phyloP scores from a whole-genome alignment of 1,140 invertebrate genomes.

The Dreissena rostriformis region DNA sequence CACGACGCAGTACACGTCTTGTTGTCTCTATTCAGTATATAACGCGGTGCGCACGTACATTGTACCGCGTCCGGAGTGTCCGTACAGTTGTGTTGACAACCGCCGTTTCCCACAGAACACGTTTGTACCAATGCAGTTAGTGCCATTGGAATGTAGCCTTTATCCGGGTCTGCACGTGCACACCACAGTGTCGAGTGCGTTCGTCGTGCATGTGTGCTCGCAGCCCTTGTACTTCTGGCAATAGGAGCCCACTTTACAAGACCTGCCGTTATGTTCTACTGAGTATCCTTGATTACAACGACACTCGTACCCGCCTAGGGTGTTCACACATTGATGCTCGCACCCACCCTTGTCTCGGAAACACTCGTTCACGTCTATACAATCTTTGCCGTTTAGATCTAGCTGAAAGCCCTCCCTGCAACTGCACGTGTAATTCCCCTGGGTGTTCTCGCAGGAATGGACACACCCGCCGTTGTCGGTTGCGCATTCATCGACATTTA shows the following conservation, averaged over 20 bases:
- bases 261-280: conserved; percentile 64
- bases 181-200: conserved; percentile 46
- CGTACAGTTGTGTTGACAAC: conserved; percentile 83
- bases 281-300: conserved; percentile 72
- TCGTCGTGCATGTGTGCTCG: conserved; percentile 70
- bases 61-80: conserved; percentile 85
- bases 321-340: conserved; percentile 83
- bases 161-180: conserved; percentile 76
- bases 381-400: conserved; percentile 68
- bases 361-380: conserved; percentile 76
- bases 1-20: conserved; percentile 82
- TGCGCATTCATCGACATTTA: conserved; percentile 81
- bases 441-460: conserved; percentile 76
- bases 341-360: conserved; percentile 73
- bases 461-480: conserved; percentile 83
- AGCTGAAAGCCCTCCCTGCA: conserved; percentile 74
- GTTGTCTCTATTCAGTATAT: conserved; percentile 84
- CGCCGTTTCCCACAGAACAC: conserved; percentile 79
- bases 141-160: conserved; percentile 71
- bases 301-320: conserved; percentile 75
- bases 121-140: conserved; percentile 75
- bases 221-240: conserved; percentile 71
- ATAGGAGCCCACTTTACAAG: conserved; percentile 67
- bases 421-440: conserved; percentile 74
- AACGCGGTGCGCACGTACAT: conserved; percentile 86